phyloP scores from a whole-genome alignment of 2,797 vertebrate genomes.

The Sphenopsis melanotis region DNA sequence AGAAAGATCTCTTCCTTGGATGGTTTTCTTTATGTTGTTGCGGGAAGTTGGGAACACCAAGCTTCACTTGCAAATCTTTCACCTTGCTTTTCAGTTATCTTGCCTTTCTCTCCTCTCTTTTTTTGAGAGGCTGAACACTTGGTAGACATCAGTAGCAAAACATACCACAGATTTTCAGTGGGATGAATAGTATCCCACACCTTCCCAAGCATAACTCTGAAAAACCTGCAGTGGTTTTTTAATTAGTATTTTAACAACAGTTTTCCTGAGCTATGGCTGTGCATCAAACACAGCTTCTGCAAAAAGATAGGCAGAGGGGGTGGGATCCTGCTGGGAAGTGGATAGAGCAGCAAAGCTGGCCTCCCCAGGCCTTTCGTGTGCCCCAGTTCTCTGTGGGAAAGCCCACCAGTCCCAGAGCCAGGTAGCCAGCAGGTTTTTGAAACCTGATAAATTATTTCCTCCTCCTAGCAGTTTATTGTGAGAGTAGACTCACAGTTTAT shows the following conservation, averaged over 20 bases:
- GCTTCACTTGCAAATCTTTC: background rate
- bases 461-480: background rate
- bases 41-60: background rate
- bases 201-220: background rate
- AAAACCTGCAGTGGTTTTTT: background rate
- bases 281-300: background rate
- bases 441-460: background rate
- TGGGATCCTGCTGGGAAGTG: background rate
- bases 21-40: background rate
- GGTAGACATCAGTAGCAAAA: background rate
- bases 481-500: background rate
- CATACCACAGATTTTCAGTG: background rate
- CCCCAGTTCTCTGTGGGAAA: background rate
- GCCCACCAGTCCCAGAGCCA: background rate
- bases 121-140: background rate
- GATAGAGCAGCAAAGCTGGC: background rate
- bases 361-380: accelerated
- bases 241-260: background rate
- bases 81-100: background rate
- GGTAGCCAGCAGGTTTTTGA: background rate
- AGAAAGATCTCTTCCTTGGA: background rate
- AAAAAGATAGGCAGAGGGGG: background rate
- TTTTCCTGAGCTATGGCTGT: background rate
- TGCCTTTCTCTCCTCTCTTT: background rate
- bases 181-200: background rate